phyloP scores from a whole-genome alignment of 2,113 vertebrate genomes.

The Pelmatolapia mariae region DNA sequence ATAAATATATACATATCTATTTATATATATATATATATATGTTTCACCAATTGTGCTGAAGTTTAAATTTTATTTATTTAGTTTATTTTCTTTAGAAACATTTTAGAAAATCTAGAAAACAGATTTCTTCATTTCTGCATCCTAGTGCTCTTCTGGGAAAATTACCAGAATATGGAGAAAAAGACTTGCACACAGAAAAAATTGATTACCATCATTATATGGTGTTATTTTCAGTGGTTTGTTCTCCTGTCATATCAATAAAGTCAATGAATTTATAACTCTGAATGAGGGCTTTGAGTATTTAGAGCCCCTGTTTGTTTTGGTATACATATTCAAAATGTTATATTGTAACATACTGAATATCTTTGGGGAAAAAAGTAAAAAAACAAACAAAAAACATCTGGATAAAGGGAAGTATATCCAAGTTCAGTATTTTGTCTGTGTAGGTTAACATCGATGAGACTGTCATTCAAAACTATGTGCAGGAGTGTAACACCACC shows the following conservation, averaged over 20 bases:
- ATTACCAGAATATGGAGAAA: background rate
- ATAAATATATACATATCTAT: rapidly evolving
- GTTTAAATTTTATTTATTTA: background rate
- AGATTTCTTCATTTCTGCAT: background rate
- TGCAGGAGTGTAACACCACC: background rate
- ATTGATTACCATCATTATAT: background rate
- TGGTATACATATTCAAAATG: background rate
- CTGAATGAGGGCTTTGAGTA: background rate
- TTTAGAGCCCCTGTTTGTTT: background rate
- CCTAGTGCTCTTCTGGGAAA: background rate
- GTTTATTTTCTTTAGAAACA: background rate
- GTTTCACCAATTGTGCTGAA: background rate
- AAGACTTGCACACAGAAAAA: background rate
- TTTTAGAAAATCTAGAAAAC: background rate
- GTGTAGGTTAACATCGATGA: background rate
- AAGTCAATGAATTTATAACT: background rate
- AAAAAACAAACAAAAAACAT: rapidly evolving
- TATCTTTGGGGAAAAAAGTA: background rate
- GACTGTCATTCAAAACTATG: background rate
- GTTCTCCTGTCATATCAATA: background rate
- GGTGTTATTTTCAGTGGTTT: background rate
- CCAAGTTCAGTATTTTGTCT: background rate
- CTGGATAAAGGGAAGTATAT: background rate
- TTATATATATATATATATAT: background rate
- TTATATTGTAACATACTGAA: background rate